phyloP scores from a whole-genome alignment of 2,113 vertebrate genomes.

The Crypturellus undulatus region DNA sequence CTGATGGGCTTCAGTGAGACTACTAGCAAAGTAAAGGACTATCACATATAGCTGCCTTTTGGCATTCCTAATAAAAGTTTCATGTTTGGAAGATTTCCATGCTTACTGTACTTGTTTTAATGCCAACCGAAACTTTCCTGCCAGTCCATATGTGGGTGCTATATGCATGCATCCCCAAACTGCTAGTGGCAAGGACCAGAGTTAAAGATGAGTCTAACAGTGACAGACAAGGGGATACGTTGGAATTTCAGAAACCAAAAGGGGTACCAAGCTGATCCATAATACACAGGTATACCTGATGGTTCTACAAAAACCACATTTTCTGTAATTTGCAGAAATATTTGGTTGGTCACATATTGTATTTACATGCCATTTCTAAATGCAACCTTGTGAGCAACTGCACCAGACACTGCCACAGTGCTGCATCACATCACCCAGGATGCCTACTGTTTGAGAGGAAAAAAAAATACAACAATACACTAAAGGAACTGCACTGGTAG shows the following conservation, averaged over 20 bases:
- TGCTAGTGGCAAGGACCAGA: neutral
- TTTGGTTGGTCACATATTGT: neutral
- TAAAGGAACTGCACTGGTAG: neutral
- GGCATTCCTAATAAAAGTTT: neutral
- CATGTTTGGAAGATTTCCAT: neutral
- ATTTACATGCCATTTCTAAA: neutral
- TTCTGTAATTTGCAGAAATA: neutral
- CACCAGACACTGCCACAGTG: neutral
- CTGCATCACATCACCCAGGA: neutral
- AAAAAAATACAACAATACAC: neutral
- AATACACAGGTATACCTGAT: neutral
- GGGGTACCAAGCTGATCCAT: neutral
- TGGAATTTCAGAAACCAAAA: neutral
- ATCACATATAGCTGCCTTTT: neutral
- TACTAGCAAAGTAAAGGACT: neutral
- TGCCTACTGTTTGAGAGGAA: neutral
- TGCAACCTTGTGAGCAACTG: neutral
- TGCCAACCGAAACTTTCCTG: neutral
- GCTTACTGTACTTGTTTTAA: neutral
- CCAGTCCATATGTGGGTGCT: neutral
- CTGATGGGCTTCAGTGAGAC: neutral
- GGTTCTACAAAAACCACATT: neutral
- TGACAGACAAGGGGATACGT: neutral
- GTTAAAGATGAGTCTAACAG: neutral
- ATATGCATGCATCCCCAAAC: neutral